phyloP scores from a whole-genome alignment of 2,888 invertebrate genomes.

The Blastobasis adustella region DNA sequence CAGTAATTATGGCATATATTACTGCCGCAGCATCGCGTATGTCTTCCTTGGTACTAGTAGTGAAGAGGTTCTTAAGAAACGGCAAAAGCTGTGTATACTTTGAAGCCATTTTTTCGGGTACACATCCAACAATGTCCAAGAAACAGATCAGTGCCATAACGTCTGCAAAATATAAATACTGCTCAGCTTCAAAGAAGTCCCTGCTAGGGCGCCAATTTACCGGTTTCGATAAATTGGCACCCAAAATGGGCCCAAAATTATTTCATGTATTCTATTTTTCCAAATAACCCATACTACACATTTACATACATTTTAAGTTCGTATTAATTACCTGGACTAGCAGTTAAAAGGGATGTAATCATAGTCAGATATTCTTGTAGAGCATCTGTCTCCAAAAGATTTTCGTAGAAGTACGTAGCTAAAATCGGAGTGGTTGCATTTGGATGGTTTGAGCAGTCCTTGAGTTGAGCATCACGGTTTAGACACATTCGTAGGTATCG shows the following conservation, averaged over 20 bases:
- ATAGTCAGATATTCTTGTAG: slow-evolving; percentile 80
- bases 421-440: slow-evolving; percentile 79
- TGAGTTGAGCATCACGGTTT: slow-evolving; percentile 73
- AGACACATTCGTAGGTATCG: slow-evolving; percentile 88
- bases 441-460: slow-evolving; percentile 74
- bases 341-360: slow-evolving; percentile 78
- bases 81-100: slow-evolving; percentile 77
- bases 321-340: slow-evolving; percentile 75
- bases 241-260: too few relatives aligned
- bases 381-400: slow-evolving; percentile 72
- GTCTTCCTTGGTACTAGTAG: slow-evolving; percentile 82
- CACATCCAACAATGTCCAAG: slow-evolving; percentile 88
- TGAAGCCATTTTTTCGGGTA: slow-evolving; percentile 80
- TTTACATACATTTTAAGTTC: not conserved
- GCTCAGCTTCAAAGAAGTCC: too few relatives aligned
- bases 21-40: slow-evolving; percentile 83
- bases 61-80: slow-evolving; percentile 79
- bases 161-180: slow-evolving; percentile 45
- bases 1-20: slow-evolving; percentile 83
- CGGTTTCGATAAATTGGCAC: too few relatives aligned
- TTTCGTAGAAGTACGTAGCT: slow-evolving; percentile 75
- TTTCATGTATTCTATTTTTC: not conserved
- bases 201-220: not conserved
- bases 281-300: not conserved
- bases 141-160: slow-evolving; percentile 82